phyloP scores from a whole-genome alignment of 1,140 invertebrate species.

The Aphis craccivora region DNA sequence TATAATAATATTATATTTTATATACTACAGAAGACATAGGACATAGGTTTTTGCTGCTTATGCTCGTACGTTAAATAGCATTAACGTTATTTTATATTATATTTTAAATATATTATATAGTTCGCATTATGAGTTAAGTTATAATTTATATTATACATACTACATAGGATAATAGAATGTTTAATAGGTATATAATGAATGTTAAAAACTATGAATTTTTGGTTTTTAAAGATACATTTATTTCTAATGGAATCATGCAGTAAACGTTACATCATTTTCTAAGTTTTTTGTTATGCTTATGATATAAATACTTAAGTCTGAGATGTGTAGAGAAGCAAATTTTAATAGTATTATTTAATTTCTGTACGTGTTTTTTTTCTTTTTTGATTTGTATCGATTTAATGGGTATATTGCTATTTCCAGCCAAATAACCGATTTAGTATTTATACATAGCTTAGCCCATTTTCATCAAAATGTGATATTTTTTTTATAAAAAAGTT shows the following conservation, averaged over 20 bases:
- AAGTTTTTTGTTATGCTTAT: background rate
- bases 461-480: background rate
- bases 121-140: no score
- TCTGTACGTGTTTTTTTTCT: background rate
- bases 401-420: background rate
- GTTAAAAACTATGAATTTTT: background rate
- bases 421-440: background rate
- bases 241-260: background rate
- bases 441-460: background rate
- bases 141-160: no score
- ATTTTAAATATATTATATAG: no score
- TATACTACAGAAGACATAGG: background rate
- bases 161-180: background rate
- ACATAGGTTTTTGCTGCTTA: background rate
- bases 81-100: background rate
- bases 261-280: background rate
- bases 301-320: background rate
- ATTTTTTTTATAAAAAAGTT: no score
- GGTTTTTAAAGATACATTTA: background rate
- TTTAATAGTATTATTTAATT: background rate
- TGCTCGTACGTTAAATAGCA: no score
- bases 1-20: background rate
- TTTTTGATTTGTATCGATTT: background rate
- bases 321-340: background rate
- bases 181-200: background rate